Percentiles rank a stretch among this genome's conserved stretches.
These are phyloP conservation scores for Raja brachyura DNA, from an alignment of 2,113 vertebrate genomes.

Conservation along the genomic window DNA sequence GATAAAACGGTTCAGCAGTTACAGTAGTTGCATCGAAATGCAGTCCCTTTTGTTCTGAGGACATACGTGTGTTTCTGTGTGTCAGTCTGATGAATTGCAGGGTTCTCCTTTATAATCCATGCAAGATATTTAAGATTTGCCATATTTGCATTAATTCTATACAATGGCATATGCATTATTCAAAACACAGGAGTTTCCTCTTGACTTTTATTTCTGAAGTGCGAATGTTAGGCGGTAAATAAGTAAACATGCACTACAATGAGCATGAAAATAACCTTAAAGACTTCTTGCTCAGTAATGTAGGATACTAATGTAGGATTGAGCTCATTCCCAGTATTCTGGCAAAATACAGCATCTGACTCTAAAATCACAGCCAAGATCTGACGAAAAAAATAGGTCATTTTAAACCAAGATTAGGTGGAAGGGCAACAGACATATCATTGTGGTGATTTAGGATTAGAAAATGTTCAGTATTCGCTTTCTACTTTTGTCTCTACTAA, in stretches of 20 bases:
- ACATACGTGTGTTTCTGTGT: neutral
- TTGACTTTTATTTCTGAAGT: neutral
- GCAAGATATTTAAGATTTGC: neutral
- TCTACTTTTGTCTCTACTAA: neutral
- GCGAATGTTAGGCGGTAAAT: neutral
- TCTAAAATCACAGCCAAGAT: too few relatives aligned
- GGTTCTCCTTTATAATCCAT: neutral
- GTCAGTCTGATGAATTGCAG: neutral
- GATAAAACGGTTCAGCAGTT: neutral
- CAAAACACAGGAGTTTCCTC: neutral
- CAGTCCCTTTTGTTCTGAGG: neutral
- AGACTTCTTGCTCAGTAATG: neutral
- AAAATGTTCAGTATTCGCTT: neutral
- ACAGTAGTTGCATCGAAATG: neutral
- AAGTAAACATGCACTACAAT: neutral
- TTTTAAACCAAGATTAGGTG: neutral
- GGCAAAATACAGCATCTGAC: neutral
- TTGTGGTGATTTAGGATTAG: neutral
- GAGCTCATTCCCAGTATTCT: neutral
- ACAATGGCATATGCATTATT: neutral
- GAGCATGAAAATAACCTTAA: neutral
- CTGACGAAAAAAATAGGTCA: neutral
- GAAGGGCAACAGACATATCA: neutral
- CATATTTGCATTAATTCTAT: neutral
- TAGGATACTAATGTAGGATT: neutral